Evolutionary conservation across 2,797 vertebrate genomes (phyloP), one percentile per base, ranked within the genome.

Genomic region (Zonotrichia albicollis): DNA sequence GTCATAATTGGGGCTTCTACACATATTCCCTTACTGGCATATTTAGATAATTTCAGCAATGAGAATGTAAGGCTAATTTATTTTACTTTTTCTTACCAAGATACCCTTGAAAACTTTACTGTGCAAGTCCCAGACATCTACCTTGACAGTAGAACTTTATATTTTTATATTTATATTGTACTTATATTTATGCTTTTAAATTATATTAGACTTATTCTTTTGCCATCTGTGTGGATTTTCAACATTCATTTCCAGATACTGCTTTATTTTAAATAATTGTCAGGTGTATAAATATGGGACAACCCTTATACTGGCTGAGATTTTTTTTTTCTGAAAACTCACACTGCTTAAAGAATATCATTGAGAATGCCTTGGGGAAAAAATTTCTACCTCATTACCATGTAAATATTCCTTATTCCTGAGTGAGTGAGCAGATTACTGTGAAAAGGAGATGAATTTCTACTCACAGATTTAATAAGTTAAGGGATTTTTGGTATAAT

Each of bases 381-480:
- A 40, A 30, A 74, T 86, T 93, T 92, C 74, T 78, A 46, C 32
- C 34, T 93, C 30, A 91, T 91, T 93, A 76, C 16, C 13, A 61
- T 84, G 60, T 38, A 91, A 89, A 73, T 36, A 81, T 79, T 90
- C 29, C 36, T 84, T 82, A 75, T 64, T 23, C 6, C 12, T 4
- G 6, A 64, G 61, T 75, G 58, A 6, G 16, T 81, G 62, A 62
- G 45, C 2, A 10, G 12, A 38, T 72, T 89, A 55, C 30, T 86
- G 22, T 76, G 42, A 72, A 87, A 87, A 8, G 15, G 11, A 72
- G 19, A 87, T 1, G 6, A 87, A 70, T 40, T 84, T 93, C 50
- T 74, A 51, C 55, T 77, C 53, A 80, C 46, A 89, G 32, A 84
- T 86, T 84, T 79, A 88, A 26, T 89, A 89, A 91, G 4, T 54